Conservation (phyloP, 1,140 invertebrate species). For the Euwallacea fornicatus region DNA sequence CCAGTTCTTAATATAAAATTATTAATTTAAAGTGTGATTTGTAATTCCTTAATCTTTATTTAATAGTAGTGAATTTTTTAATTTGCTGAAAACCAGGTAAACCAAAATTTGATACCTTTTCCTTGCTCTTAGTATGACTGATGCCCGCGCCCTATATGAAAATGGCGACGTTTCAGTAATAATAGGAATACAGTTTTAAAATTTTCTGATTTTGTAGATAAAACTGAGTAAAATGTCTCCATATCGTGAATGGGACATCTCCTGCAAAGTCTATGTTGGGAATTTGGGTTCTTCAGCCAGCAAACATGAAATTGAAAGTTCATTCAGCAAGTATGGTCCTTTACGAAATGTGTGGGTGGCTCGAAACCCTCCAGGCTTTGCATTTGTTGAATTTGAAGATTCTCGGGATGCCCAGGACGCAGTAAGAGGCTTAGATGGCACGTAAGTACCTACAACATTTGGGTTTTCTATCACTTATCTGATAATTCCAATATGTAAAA, state of each 20-base stretch:
- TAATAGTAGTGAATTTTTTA: too few relatives aligned
- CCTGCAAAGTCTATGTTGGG: slow-evolving; percentile 99
- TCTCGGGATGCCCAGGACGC: slow-evolving; percentile 96
- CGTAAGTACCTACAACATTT: slow-evolving; percentile 63
- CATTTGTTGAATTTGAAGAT: slow-evolving; percentile 98
- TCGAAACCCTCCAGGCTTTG: slow-evolving; percentile 91
- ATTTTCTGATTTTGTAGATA: slow-evolving; percentile 1
- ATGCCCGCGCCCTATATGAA: too few relatives aligned
- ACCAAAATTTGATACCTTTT: too few relatives aligned
- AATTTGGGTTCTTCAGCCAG: slow-evolving; percentile 90
- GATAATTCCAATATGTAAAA: too few relatives aligned
- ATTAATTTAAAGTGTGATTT: too few relatives aligned
- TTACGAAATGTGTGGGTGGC: slow-evolving; percentile 98
- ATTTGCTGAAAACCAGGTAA: too few relatives aligned
- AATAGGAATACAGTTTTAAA: neutral
- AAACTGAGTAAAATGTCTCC: slow-evolving; percentile 61
- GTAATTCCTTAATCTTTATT: too few relatives aligned
- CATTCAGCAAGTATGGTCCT: slow-evolving; percentile 93
- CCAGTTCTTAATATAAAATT: too few relatives aligned
- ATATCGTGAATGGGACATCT: slow-evolving; percentile 88
- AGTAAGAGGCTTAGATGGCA: slow-evolving; percentile 92
- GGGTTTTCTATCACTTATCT: too few relatives aligned
- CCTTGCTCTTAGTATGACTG: too few relatives aligned
- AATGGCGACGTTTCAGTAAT: too few relatives aligned
- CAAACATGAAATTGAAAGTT: slow-evolving; percentile 88